A percentile compares a stretch with the other conserved stretches of the same genome.
Conservation (phyloP, 2,113 vertebrate genomes). For the Panthera leo region DNA sequence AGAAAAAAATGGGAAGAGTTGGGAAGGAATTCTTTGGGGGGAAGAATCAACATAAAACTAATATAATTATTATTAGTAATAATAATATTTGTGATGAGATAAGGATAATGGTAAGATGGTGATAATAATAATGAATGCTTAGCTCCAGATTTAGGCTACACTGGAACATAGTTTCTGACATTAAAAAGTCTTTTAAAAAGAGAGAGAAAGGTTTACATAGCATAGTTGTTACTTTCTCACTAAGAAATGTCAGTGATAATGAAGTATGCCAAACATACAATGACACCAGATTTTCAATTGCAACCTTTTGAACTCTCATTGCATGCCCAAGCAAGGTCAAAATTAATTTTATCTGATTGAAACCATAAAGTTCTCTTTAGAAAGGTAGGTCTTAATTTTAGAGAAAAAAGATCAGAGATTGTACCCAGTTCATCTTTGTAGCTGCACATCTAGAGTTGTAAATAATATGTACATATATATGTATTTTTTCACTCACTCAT, state of each 20-base stretch:
- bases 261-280: neutral
- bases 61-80: constrained; percentile 8
- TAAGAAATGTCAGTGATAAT: constrained; percentile 26
- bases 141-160: neutral
- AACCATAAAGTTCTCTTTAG: neutral
- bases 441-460: neutral
- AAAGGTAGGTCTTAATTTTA: neutral
- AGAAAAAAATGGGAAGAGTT: neutral
- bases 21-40: neutral
- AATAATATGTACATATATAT: too few species aligned
- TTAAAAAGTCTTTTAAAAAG: neutral
- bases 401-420: neutral
- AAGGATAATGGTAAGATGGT: neutral
- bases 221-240: neutral
- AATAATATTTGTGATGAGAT: constrained; percentile 46
- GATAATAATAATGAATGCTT: neutral
- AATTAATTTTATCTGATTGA: constrained; percentile 47
- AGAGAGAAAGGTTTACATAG: neutral
- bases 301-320: neutral
- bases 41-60: constrained; percentile 35
- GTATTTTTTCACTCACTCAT: neutral
- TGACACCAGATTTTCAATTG: neutral
- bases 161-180: neutral
- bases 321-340: neutral
- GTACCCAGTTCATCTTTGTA: neutral